Conservation (phyloP, 1,140 invertebrate species). For the Drosophila lacertosa region DNA sequence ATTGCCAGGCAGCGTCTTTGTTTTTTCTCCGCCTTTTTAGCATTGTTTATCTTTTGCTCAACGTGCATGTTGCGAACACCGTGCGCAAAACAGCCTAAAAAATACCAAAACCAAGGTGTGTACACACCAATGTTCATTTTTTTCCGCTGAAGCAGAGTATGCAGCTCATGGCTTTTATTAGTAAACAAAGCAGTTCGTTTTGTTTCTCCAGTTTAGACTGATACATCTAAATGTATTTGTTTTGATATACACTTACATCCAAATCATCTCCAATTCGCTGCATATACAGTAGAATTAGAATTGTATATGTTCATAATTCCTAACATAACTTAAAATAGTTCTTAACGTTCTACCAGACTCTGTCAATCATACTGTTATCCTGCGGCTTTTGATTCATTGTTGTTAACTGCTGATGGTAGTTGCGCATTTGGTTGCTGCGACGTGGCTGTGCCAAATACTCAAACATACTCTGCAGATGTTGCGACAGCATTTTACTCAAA, state of each 20-base stretch:
- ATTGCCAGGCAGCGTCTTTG: constrained; percentile 68
- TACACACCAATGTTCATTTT: constrained; percentile 4
- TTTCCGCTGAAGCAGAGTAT: neutral
- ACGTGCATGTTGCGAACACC: constrained; percentile 46
- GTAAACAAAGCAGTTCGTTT: neutral
- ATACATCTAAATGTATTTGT: constrained; percentile 1
- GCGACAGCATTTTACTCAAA: constrained; percentile 95
- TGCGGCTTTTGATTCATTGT: constrained; percentile 82
- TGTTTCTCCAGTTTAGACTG: too few species aligned
- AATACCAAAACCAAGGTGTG: constrained; percentile 30
- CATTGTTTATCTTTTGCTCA: constrained; percentile 67
- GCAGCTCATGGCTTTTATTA: neutral
- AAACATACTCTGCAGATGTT: constrained; percentile 98
- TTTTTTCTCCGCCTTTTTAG: constrained; percentile 72
- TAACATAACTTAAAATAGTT: constrained; percentile 17
- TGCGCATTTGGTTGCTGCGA: constrained; percentile 88
- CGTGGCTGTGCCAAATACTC: constrained; percentile 95
- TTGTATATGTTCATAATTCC: constrained; percentile 31
- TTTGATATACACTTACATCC: constrained; percentile 5
- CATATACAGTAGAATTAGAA: neutral
- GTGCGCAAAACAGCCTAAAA: constrained; percentile 15
- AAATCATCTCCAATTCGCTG: neutral
- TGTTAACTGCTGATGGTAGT: constrained; percentile 87
- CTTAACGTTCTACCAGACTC: constrained; percentile 72
- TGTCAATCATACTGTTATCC: constrained; percentile 83